Percentiles rank a stretch among this genome's conserved stretches.
These are phyloP conservation scores for Rutilus rutilus DNA, from an alignment of 2,113 vertebrate species.

Conservation along the genomic window DNA sequence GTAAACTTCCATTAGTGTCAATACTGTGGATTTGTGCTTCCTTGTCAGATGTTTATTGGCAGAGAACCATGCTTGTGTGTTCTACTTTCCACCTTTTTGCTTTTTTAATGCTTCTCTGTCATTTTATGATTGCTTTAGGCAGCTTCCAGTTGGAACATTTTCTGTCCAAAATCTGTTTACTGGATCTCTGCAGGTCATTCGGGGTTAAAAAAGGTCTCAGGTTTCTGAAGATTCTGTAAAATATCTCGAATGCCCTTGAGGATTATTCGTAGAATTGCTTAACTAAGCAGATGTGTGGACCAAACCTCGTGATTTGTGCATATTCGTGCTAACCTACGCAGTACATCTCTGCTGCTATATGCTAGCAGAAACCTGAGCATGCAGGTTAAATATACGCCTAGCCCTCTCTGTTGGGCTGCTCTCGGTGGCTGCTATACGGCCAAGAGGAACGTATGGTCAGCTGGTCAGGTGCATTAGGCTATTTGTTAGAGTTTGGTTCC, in stretches of 20 bases:
- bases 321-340: conserved; percentile 11
- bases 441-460: conserved; percentile 38
- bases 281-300: conserved; percentile 5
- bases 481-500: background rate
- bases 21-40: background rate
- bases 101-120: background rate
- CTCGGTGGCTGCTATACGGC: conserved; percentile 32
- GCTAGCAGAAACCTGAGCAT: conserved; percentile 69
- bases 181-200: background rate
- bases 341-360: conserved; percentile 38
- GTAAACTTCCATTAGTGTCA: conserved; percentile 1
- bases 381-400: conserved; percentile 69
- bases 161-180: background rate
- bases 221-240: background rate
- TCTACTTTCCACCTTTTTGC: background rate
- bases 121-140: background rate
- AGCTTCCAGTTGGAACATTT: background rate
- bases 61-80: background rate
- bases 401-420: conserved; percentile 3
- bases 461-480: background rate
- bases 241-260: background rate
- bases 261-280: background rate
- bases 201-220: background rate
- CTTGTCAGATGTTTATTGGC: background rate
- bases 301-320: background rate